phyloP scores from a whole-genome alignment of 2,888 invertebrate genomes.

The Gnatocerus cornutus region DNA sequence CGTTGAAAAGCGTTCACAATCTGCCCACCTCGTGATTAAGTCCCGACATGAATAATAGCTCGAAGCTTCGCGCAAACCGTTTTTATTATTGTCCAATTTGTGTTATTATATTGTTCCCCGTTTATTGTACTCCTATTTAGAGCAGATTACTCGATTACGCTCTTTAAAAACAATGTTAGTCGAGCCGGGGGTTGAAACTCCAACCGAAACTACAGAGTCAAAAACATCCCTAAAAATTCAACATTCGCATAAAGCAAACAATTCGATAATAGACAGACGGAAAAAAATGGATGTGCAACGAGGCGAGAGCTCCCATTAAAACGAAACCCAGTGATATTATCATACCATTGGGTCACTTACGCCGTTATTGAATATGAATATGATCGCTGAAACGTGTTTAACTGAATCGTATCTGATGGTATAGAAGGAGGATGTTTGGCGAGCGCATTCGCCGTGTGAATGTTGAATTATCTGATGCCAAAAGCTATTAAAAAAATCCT shows the following conservation, averaged over 20 bases:
- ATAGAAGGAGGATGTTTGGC: conserved; percentile 59
- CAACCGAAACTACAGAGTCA: conserved; percentile 6
- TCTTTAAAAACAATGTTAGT: conserved; percentile 57
- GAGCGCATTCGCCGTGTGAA: conserved; percentile 47
- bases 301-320: conserved; percentile 36
- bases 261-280: conserved; percentile 34
- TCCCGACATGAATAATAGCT: conserved; percentile 58
- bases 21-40: conserved; percentile 62
- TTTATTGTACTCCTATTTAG: conserved; percentile 65
- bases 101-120: conserved; percentile 65
- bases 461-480: conserved; percentile 44
- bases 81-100: conserved; percentile 64
- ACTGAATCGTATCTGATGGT: conserved; percentile 60
- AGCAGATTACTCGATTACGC: conserved; percentile 58
- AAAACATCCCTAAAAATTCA: neutral
- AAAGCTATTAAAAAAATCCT: conserved; percentile 36
- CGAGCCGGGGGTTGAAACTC: neutral
- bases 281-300: conserved; percentile 40
- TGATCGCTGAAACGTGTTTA: conserved; percentile 58
- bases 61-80: conserved; percentile 62
- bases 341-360: conserved; percentile 56
- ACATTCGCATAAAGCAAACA: conserved; percentile 33
- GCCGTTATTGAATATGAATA: conserved; percentile 60
- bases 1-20: conserved; percentile 65
- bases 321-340: conserved; percentile 54